Conservation (phyloP, 2,888 invertebrate species). For the Eristalis tenax region DNA sequence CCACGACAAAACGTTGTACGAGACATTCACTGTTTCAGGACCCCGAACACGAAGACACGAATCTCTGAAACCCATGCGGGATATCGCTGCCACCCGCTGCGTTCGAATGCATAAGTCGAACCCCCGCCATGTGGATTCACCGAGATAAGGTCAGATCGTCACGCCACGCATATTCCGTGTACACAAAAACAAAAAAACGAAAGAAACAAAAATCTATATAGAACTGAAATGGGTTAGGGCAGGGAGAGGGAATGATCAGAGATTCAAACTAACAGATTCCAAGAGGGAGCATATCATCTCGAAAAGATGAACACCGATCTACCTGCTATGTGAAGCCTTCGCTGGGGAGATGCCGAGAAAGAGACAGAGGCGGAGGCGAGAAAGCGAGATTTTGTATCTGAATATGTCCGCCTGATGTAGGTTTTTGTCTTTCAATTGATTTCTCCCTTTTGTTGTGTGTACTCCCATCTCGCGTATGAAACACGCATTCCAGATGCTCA, state of each 20-base stretch:
- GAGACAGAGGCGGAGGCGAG: background rate
- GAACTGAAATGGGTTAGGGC: slow-evolving; percentile 27
- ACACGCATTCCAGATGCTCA: slow-evolving; percentile 64
- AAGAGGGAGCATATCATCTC: slow-evolving; percentile 59
- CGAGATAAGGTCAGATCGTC: slow-evolving; percentile 66
- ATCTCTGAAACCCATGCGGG: slow-evolving; percentile 62
- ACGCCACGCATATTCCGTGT: slow-evolving; percentile 61
- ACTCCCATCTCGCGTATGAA: slow-evolving; percentile 43
- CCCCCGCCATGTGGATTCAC: slow-evolving; percentile 68
- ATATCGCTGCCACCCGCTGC: slow-evolving; percentile 66
- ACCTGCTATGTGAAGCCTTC: slow-evolving; percentile 37
- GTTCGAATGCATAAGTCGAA: slow-evolving; percentile 69
- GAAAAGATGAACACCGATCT: slow-evolving; percentile 58
- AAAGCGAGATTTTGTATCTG: slow-evolving; percentile 51
- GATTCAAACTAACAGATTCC: slow-evolving; percentile 62
- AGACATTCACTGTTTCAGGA: slow-evolving; percentile 54
- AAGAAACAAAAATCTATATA: slow-evolving; percentile 18
- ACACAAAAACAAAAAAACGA: background rate
- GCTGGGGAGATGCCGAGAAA: background rate
- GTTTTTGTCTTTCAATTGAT: slow-evolving; percentile 71
- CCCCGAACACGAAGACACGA: slow-evolving; percentile 60
- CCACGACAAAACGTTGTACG: slow-evolving; percentile 52
- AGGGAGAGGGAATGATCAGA: slow-evolving; percentile 28
- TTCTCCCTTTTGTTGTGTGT: slow-evolving; percentile 59
- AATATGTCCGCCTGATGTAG: slow-evolving; percentile 66